Base-by-base conservation (phyloP, 2,888 invertebrate genomes). In the Podotricha telesiphe region DNA sequence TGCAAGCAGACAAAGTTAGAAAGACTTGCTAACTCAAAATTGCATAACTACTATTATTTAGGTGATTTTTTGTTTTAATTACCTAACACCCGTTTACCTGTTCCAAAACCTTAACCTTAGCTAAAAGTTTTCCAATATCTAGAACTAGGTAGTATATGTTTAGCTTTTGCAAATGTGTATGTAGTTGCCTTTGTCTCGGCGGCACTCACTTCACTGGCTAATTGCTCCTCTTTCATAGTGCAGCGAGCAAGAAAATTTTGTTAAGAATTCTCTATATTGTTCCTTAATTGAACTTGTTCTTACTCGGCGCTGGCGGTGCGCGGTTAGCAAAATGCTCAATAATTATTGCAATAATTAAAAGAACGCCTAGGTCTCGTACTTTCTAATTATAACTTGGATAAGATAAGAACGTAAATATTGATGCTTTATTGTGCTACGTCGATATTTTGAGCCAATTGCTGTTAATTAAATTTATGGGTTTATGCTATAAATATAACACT, bases 151-250 rank as follows among this genome's bases (percentile, higher is more conserved):
- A 13, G 28, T 58, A n/a, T 53, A 48, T 19, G 17, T 70, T 64
- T 53, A 56, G 62, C 65, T 53, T 69, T 65, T 63, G 51, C 45
- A 59, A 68, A 58, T 64, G 65, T 72, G 67, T 56, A 59, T 71
- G 58, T 48, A 67, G 55, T 42, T 62, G 70, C 78, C 73, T 81
- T 87, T 86, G 84, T 85, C 78, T 82, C 77, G 75, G 70, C 73
- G 75, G 75, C 80, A 80, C 84, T 84, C 80, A 81, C 80, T 84
- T 84, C 79, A 74, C 81, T 73, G 78, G 84, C 84, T 89, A 89
- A 90, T 90, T 89, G 86, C 85, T 83, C 86, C 86, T 84, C 86
- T 85, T 88, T 86, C 82, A 86, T 82, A 82, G 82, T 82, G 82
- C 80, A 79, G 34, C 79, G 82, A 83, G 83, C 86, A 85, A 87